A percentile compares a stretch with the other conserved stretches of the same genome.
These are phyloP conservation scores for Halocaridina rubra DNA, from an alignment of 2,888 invertebrate species.

Conservation along the genomic window DNA sequence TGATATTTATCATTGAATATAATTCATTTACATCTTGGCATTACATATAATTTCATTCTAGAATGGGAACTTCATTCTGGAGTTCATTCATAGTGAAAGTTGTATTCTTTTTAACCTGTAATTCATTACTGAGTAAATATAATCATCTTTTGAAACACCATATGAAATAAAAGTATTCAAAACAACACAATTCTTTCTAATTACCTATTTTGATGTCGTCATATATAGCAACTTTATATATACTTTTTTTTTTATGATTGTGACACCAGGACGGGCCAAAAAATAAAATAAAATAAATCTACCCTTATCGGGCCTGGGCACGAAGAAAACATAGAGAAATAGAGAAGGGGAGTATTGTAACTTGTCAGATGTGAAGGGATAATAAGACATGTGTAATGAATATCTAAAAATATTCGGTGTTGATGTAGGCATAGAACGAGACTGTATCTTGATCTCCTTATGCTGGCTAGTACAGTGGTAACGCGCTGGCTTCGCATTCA, in stretches of 20 bases:
- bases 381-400: too few species aligned
- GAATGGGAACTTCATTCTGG: background rate
- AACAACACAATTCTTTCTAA: background rate
- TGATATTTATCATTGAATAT: constrained; percentile 17
- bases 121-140: constrained; percentile 20
- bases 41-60: background rate
- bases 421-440: too few species aligned
- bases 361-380: too few species aligned
- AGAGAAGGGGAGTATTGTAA: too few species aligned
- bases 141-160: constrained; percentile 54
- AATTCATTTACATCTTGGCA: background rate
- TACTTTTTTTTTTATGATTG: background rate
- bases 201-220: background rate
- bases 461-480: too few species aligned
- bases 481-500: too few species aligned
- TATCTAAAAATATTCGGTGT: too few species aligned
- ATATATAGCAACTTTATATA: background rate
- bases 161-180: constrained; percentile 35
- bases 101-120: constrained; percentile 31
- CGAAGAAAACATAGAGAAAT: too few species aligned
- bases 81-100: background rate
- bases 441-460: too few species aligned
- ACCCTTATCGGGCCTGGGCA: too few species aligned
- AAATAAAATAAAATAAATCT: background rate
- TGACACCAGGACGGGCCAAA: background rate